Percentiles rank a stretch among this genome's conserved stretches.
Conservation (phyloP, 37 sponge, comb jelly and placozoan genomes). For the Cladorhizidae sp. region DNA sequence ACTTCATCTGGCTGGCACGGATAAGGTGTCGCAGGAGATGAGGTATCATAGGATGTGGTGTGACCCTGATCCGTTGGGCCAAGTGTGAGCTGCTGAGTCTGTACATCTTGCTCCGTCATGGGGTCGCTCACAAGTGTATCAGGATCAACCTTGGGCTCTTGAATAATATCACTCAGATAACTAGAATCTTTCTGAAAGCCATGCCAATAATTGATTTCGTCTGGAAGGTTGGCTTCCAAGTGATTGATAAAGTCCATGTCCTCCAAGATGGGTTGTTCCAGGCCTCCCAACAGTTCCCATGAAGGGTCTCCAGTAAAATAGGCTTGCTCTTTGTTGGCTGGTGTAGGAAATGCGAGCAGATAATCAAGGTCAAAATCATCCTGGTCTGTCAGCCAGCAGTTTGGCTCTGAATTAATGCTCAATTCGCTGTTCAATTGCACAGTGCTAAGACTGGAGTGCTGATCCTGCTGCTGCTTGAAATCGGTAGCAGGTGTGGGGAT, state of each 20-base stretch:
- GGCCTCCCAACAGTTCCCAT: neutral
- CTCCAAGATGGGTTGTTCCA: neutral
- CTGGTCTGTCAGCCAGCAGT: neutral
- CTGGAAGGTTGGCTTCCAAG: neutral
- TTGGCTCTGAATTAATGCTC: no score
- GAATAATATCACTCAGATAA: neutral
- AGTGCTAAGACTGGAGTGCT: neutral
- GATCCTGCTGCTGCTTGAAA: neutral
- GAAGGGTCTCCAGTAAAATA: neutral
- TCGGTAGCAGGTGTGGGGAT: conserved; percentile 3
- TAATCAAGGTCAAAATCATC: neutral
- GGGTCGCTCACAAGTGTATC: neutral
- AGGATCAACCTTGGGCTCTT: neutral
- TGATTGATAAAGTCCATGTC: neutral
- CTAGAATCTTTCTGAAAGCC: neutral
- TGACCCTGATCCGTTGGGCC: neutral
- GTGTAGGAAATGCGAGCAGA: neutral
- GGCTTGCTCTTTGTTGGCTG: neutral
- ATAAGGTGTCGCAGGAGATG: neutral
- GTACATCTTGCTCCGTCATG: neutral
- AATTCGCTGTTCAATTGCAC: neutral
- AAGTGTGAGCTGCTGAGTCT: neutral
- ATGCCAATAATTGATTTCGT: conserved; percentile 9
- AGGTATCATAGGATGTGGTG: neutral
- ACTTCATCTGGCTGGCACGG: neutral